Conservation (phyloP, 2,797 vertebrate species). For the Channallabes apus region DNA sequence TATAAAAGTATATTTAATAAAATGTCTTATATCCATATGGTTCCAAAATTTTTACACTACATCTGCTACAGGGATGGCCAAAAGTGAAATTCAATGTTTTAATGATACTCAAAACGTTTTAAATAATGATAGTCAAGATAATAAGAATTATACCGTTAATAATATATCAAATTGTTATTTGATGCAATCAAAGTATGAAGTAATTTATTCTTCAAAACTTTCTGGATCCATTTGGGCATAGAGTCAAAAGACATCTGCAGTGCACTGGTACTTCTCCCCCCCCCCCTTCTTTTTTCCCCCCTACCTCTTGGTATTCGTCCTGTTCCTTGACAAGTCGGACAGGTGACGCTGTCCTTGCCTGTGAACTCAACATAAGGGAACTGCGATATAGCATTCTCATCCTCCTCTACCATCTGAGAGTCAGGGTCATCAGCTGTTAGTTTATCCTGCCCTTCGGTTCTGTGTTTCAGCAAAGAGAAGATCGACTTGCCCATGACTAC, state of each 20-base stretch:
- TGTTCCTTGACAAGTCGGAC: slow-evolving; percentile 94
- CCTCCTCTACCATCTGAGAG: slow-evolving; percentile 57
- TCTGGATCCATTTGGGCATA: too few relatives aligned
- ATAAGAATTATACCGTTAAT: too few relatives aligned
- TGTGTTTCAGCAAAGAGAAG: slow-evolving; percentile 79
- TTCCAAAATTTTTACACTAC: too few relatives aligned
- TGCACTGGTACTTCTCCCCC: too few relatives aligned
- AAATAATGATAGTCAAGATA: too few relatives aligned
- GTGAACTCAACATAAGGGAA: slow-evolving; percentile 96
- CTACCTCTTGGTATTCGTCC: slow-evolving; percentile 93
- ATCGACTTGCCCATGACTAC: slow-evolving; percentile 88
- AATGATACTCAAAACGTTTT: too few relatives aligned
- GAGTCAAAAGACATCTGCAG: too few relatives aligned
- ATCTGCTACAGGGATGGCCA: too few relatives aligned
- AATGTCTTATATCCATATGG: not conserved
- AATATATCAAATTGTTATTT: too few relatives aligned
- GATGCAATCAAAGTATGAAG: too few relatives aligned
- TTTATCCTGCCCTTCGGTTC: slow-evolving; percentile 74
- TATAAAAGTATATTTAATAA: not conserved
- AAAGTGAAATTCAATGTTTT: too few relatives aligned
- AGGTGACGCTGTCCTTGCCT: slow-evolving; percentile 93
- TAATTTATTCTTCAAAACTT: too few relatives aligned
- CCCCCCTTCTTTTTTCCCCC: not conserved
- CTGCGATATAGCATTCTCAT: slow-evolving; percentile 87
- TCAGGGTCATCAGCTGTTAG: slow-evolving; percentile 71